Percentiles rank a stretch among this genome's conserved stretches.
Conservation (phyloP, 2,888 invertebrate genomes). For the Drosophila parthenogenetica region DNA sequence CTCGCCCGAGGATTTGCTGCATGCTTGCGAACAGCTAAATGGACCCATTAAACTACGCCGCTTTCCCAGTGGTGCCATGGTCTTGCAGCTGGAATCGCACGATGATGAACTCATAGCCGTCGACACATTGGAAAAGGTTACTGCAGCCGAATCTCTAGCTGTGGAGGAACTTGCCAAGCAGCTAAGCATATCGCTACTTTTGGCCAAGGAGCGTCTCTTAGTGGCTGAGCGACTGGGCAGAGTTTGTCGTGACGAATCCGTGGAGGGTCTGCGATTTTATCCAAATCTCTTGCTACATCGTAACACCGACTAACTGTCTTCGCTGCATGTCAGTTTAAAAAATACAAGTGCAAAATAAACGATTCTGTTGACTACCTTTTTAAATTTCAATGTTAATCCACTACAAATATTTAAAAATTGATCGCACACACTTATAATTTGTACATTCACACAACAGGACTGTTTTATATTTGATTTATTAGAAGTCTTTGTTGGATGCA, state of each 20-base stretch:
- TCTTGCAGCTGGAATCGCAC: slow-evolving; percentile 93
- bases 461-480: slow-evolving; percentile 64
- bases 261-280: slow-evolving; percentile 97
- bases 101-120: slow-evolving; percentile 90
- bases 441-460: slow-evolving; percentile 63
- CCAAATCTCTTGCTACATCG: slow-evolving; percentile 91
- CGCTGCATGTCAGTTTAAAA: slow-evolving; percentile 2
- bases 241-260: slow-evolving; percentile 97
- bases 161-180: slow-evolving; percentile 94
- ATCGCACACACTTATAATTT: slow-evolving; percentile 22
- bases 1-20: slow-evolving; percentile 98
- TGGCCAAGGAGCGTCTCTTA: slow-evolving; percentile 95
- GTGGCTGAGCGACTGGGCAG: slow-evolving; percentile 94
- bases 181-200: slow-evolving; percentile 93
- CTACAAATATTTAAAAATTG: slow-evolving; percentile 1
- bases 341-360: slow-evolving; percentile 19
- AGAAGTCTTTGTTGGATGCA: slow-evolving; percentile 60
- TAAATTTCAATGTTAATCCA: slow-evolving; percentile 17
- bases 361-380: slow-evolving; percentile 3
- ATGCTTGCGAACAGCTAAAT: slow-evolving; percentile 91
- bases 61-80: slow-evolving; percentile 98
- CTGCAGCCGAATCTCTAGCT: slow-evolving; percentile 90
- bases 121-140: slow-evolving; percentile 88
- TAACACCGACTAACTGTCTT: slow-evolving; percentile 34
- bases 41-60: slow-evolving; percentile 91